Conservation (phyloP, 2,113 vertebrate genomes). For the Elgaria multicarinata region DNA sequence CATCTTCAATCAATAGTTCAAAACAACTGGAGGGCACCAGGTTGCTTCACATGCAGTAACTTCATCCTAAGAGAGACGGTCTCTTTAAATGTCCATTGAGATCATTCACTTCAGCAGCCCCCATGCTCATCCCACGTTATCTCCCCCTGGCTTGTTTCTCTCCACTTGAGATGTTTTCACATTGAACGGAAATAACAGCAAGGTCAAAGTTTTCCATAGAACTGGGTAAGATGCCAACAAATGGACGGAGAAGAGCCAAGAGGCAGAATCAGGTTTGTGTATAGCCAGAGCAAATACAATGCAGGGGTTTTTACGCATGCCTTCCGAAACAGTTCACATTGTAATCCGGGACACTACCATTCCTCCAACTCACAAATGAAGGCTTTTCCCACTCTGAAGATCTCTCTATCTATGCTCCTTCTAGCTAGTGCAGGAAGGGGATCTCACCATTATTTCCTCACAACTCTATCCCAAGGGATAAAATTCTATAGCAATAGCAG, state of each 20-base stretch:
- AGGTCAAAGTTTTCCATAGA: conserved; percentile 9
- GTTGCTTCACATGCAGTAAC: too few relatives aligned
- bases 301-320: background rate
- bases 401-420: background rate
- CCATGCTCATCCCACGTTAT: background rate
- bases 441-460: background rate
- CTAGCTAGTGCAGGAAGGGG: background rate
- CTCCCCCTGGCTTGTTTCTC: background rate
- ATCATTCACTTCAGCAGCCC: background rate
- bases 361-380: background rate
- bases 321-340: too few relatives aligned
- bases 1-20: too few relatives aligned
- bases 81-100: background rate
- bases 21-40: too few relatives aligned
- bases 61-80: too few relatives aligned
- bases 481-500: background rate
- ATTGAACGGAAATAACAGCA: background rate
- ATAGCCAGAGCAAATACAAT: background rate
- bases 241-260: background rate
- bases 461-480: background rate
- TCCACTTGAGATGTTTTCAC: conserved; percentile 3
- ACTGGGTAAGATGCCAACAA: background rate
- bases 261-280: background rate
- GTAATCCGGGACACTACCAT: background rate
- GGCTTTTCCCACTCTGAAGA: background rate